Evolutionary conservation across 2,113 vertebrate species (phyloP).

Genomic region (Prinia subflava): DNA sequence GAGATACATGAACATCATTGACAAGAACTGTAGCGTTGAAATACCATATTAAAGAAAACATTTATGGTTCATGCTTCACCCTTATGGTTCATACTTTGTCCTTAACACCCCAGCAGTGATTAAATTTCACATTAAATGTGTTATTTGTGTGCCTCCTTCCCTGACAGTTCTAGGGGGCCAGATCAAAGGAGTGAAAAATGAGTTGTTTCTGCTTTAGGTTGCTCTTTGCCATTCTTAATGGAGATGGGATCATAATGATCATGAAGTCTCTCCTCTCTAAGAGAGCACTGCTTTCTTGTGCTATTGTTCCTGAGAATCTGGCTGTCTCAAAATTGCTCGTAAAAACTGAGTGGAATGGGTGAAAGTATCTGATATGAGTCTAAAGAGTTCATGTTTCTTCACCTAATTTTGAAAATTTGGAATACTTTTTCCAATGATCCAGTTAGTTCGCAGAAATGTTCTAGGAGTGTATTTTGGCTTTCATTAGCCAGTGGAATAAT

Average conservation of each 20-base stretch:
- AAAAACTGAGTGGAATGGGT: not conserved
- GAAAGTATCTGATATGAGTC: not conserved
- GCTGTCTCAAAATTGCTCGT: not conserved
- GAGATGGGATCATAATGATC: not conserved
- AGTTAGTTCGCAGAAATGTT: not conserved
- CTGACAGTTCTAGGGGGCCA: not conserved
- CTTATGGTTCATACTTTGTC: not conserved
- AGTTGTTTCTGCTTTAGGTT: not conserved
- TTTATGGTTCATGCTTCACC: not conserved
- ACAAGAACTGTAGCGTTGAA: not conserved
- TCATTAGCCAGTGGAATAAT: not conserved
- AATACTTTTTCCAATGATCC: not conserved
- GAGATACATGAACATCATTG: not conserved
- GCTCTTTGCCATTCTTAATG: accelerated
- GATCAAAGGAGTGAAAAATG: not conserved
- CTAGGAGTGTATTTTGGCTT: not conserved
- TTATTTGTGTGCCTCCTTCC: not conserved
- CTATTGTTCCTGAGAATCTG: not conserved
- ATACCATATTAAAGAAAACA: not conserved
- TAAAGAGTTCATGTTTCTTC: not conserved
- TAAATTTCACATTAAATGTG: not conserved
- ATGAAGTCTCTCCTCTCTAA: not conserved
- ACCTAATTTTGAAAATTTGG: not conserved
- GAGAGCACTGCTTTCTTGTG: not conserved
- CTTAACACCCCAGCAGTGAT: not conserved